Percentiles rank a stretch among this genome's conserved stretches.
phyloP scores from a whole-genome alignment of 2,888 invertebrate genomes.

The Ischnus inquisitorius region DNA sequence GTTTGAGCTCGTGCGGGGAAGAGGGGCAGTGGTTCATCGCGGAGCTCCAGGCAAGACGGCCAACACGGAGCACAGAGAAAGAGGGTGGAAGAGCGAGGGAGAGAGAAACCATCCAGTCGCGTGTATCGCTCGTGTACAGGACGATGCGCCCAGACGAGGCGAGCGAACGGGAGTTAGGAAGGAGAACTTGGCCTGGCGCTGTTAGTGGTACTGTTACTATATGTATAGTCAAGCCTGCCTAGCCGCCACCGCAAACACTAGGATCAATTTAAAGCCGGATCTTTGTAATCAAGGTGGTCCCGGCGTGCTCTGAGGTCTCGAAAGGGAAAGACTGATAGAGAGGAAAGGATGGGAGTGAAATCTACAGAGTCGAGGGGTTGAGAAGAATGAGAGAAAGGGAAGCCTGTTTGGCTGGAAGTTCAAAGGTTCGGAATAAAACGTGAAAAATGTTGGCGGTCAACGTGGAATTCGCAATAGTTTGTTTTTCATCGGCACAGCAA shows the following conservation, averaged over 20 bases:
- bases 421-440: slow-evolving; percentile 60
- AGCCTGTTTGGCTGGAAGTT: slow-evolving; percentile 16
- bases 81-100: too few species aligned
- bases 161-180: not conserved
- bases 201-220: slow-evolving; percentile 29
- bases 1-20: slow-evolving; percentile 28
- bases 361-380: slow-evolving; percentile 1
- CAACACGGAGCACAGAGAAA: slow-evolving; percentile 43
- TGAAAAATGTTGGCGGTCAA: slow-evolving; percentile 59
- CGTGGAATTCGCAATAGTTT: slow-evolving; percentile 35
- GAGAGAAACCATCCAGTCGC: slow-evolving; percentile 37
- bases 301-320: slow-evolving; percentile 69
- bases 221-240: slow-evolving; percentile 60
- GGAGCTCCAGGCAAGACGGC: slow-evolving; percentile 36
- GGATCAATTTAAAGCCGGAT: slow-evolving; percentile 84
- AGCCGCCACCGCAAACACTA: slow-evolving; percentile 78
- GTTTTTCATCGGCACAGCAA: not conserved
- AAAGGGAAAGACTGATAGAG: slow-evolving; percentile 42
- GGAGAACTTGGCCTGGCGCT: slow-evolving; percentile 37
- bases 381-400: slow-evolving; percentile 17
- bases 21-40: slow-evolving; percentile 58
- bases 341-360: slow-evolving; percentile 5
- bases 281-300: slow-evolving; percentile 83
- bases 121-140: slow-evolving; percentile 31
- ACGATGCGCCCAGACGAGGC: slow-evolving; percentile 46